A percentile compares a stretch with the other conserved stretches of the same genome.
These are phyloP conservation scores for Cosmia trapezina DNA, from an alignment of 2,888 invertebrate genomes.

Conservation along the genomic window DNA sequence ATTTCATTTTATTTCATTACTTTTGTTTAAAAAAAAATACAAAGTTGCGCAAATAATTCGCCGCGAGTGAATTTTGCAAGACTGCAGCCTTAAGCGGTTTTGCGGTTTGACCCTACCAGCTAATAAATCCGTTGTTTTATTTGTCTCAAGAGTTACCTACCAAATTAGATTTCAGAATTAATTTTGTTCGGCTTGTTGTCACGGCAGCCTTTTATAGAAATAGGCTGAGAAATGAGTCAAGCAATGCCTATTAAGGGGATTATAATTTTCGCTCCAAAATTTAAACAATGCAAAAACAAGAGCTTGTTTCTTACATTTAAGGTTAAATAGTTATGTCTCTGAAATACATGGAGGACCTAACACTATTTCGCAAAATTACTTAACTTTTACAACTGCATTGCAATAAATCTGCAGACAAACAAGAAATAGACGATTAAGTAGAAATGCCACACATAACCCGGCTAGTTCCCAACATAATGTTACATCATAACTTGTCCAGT, in stretches of 20 bases:
- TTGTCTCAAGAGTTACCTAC: conserved; percentile 8
- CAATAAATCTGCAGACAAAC: conserved; percentile 38
- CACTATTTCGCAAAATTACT: conserved; percentile 19
- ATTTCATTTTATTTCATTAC: no score
- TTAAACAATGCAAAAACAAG: conserved; percentile 33
- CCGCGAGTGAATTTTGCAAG: no score
- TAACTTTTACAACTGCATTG: conserved; percentile 8
- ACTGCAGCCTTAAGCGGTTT: no score
- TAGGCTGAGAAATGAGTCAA: conserved; percentile 52
- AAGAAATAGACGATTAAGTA: conserved; percentile 44
- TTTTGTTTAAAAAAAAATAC: no score
- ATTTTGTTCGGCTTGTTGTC: conserved; percentile 14
- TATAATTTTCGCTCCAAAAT: conserved; percentile 55
- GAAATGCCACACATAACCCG: conserved; percentile 50
- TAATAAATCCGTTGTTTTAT: conserved; percentile 15
- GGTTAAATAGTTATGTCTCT: conserved; percentile 12
- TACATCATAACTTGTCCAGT: conserved; percentile 87
- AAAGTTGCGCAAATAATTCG: no score
- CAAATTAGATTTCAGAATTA: conserved; percentile 40
- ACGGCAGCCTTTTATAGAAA: conserved; percentile 30
- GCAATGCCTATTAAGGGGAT: conserved; percentile 33
- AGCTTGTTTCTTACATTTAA: conserved; percentile 20
- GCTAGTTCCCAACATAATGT: conserved; percentile 75
- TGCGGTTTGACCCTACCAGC: not conserved
- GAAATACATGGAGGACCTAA: conserved; percentile 18